Evolutionary conservation across 2,888 invertebrate genomes (phyloP).

Genomic region (Ochlodes sylvanus): DNA sequence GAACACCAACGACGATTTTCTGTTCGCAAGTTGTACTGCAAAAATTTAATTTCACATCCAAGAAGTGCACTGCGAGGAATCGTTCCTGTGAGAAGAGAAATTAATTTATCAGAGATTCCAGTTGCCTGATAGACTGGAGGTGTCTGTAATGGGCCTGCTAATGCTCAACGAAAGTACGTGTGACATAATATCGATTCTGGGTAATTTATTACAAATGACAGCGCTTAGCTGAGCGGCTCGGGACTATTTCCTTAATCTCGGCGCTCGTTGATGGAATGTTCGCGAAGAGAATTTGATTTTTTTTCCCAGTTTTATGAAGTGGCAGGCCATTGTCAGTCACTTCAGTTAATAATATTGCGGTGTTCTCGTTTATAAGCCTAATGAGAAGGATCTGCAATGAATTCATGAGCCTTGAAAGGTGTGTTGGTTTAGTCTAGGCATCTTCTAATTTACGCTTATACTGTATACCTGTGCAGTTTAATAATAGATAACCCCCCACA

Average conservation of each 20-base stretch:
- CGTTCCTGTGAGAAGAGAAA: slow-evolving; percentile 47
- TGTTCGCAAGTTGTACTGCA: slow-evolving; percentile 51
- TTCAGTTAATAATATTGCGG: background rate
- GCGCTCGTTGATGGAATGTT: slow-evolving; percentile 8
- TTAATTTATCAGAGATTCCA: slow-evolving; percentile 61
- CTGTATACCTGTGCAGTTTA: too few species aligned
- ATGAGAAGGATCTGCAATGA: background rate
- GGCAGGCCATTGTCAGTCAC: background rate
- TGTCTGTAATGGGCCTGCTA: slow-evolving; percentile 57
- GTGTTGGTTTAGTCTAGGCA: background rate
- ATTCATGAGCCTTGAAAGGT: background rate
- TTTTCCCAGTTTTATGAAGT: background rate
- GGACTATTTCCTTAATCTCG: slow-evolving; percentile 10
- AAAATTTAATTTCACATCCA: slow-evolving; percentile 54
- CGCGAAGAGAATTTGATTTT: background rate
- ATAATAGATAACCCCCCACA: too few species aligned
- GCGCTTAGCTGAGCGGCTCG: slow-evolving; percentile 1
- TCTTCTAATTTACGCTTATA: background rate
- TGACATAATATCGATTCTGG: slow-evolving; percentile 23
- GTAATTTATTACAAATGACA: slow-evolving; percentile 25
- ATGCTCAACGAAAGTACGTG: slow-evolving; percentile 39
- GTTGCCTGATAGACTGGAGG: slow-evolving; percentile 51
- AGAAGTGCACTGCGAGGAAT: slow-evolving; percentile 42
- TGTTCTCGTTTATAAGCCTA: background rate
- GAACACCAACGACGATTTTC: slow-evolving; percentile 41